phyloP scores from a whole-genome alignment of 2,888 invertebrate genomes.

The Hipparchia sbordonii region DNA sequence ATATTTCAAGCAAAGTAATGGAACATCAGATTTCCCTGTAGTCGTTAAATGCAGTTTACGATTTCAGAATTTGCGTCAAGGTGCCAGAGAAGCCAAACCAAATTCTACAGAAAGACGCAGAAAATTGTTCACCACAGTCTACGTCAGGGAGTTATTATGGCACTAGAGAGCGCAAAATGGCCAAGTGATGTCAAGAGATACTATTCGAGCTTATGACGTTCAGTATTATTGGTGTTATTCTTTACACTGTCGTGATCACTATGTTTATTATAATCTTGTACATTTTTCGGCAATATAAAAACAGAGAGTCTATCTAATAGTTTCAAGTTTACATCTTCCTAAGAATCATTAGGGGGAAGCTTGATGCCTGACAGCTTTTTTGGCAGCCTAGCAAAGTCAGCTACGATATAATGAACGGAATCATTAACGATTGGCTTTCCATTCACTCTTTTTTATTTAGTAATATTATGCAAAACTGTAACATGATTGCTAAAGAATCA shows the following conservation, averaged over 20 bases:
- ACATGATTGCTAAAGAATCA: neutral
- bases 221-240: neutral
- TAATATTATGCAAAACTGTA: neutral
- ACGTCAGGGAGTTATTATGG: slow-evolving; percentile 23
- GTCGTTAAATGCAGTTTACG: slow-evolving; percentile 60
- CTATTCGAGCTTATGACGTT: neutral
- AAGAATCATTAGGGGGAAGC: no score
- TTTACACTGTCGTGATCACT: no score
- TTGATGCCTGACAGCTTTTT: no score
- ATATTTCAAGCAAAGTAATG: slow-evolving; percentile 8
- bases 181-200: neutral
- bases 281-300: no score
- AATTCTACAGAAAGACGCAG: slow-evolving; percentile 46
- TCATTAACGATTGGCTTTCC: no score
- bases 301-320: no score
- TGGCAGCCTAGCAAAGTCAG: no score
- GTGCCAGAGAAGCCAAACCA: slow-evolving; percentile 46
- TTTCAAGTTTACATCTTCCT: no score
- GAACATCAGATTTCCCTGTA: slow-evolving; percentile 38
- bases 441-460: neutral
- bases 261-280: no score
- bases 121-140: slow-evolving; percentile 47
- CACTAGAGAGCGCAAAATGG: neutral
- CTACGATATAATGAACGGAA: no score
- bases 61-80: slow-evolving; percentile 56